Evolutionary conservation across 1,140 invertebrate species (phyloP), one percentile per base, ranked within the genome.

Genomic region (Ceratina australensis): DNA sequence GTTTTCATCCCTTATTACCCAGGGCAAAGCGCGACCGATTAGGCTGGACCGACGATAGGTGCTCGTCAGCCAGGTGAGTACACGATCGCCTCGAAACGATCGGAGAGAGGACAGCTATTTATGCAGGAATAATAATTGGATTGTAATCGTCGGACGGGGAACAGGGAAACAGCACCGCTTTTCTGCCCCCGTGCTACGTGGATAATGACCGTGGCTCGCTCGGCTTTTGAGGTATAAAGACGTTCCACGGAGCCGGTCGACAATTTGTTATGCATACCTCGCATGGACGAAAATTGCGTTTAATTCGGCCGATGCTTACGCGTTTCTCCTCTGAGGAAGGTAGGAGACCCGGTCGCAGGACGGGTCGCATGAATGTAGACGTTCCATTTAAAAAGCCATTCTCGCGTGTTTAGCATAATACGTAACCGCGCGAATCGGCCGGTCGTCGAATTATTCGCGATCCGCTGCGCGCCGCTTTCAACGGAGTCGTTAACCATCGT

Each of bases 371-470:
- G 90, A 91, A 92, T 92, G 90, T 90, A 91, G 90, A 91, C 88
- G 90, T 91, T 88, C 88, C 86, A 86, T 91, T 92, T 90, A 91
- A 91, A 91, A 91, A 89, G 82, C 87, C 87, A 90, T 91, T 91
- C 87, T 90, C 89, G 89, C 86, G 80, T 91, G 87, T 90, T 92
- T 92, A 90, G 89, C 91, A 91, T 91, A 90, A 91, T 91, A 87
- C 83, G 83, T 90, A 87, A 87, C 81, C 81, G 76, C 78, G 78
- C 72, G 87, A 78, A 78, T 60, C 72, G 76, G 18, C 18, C 49
- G 20, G 22, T 63, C 71, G 47, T 49, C 78, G 73, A 71, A 83
- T 83, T 72, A 78, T 72, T 72, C 79, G 47, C 60, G 69, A n/a
- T 26, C 50, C 56, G 52, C 24, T 24, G 22, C n/a, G 7, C 24